Base-by-base conservation (phyloP, 2,797 vertebrate genomes). In the Alosa sapidissima region DNA sequence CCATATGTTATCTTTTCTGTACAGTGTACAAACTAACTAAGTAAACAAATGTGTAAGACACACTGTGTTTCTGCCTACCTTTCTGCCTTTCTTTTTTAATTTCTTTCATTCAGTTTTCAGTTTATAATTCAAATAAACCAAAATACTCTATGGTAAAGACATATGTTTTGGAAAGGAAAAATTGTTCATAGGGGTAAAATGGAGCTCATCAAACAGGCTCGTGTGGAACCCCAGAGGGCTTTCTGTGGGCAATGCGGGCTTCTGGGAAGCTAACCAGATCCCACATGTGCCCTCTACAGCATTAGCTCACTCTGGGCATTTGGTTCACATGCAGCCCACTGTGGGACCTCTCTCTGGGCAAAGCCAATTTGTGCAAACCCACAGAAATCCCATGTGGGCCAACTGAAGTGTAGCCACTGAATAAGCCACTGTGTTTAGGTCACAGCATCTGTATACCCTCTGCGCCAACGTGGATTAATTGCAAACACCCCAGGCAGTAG, bases 311-410 rank as follows among this genome's bases (percentile, higher is more conserved):
- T 41, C 72, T 33, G 72, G 72, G 72, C 16, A 45, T 78, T 41
- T 78, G 72, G 16, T 78, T 7, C 72, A 78, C 72, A 78, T 78
- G 8, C 72, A 10, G 72, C 41, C 41, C 72, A 47, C 72, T 47
- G 72, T 78, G 72, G 19, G 36, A 21, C 72, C 72, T 19, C 36
- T 6, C 4, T 47, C n/a, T 28, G 68, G 68, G 68, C 33, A 72
- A 36, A 41, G 68, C 14, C 68, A 41, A 72, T 72, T 72, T 72
- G 68, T 72, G 33, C 68, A 21, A 19, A 78, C 36, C 72, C 36
- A 78, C 41, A 78, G 72, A 78, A 78, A 78, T 78, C 72, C 72
- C 72, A 45, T 21, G 5, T 78, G 41, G 72, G 72, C 41, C 41
- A 45, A 14, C 16, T 78, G 72, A 19, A 47, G 72, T 8, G 72